Conservation (phyloP, 2,797 vertebrate species). For the Macropodus opercularis region DNA sequence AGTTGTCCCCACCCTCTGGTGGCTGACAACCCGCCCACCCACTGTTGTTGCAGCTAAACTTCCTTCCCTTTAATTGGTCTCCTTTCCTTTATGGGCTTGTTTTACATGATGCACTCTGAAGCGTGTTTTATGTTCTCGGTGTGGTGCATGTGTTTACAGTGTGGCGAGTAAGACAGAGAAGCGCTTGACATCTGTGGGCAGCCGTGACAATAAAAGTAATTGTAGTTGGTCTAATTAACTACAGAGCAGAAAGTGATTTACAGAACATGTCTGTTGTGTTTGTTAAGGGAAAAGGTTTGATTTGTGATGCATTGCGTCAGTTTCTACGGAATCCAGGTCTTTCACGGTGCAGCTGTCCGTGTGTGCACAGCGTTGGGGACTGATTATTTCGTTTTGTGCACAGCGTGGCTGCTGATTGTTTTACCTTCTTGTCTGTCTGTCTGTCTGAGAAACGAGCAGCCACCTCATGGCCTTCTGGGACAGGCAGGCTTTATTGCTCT, state of each 20-base stretch:
- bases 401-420: too few relatives aligned
- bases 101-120: slow-evolving; percentile 4
- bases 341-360: too few relatives aligned
- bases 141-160: slow-evolving; percentile 28
- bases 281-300: neutral
- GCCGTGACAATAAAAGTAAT: slow-evolving; percentile 7
- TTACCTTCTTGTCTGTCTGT: too few relatives aligned
- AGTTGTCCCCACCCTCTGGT: slow-evolving; percentile 39
- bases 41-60: slow-evolving; percentile 28
- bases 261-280: neutral
- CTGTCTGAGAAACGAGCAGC: too few relatives aligned
- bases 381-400: too few relatives aligned
- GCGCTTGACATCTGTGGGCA: slow-evolving; percentile 34
- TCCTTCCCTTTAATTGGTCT: slow-evolving; percentile 45
- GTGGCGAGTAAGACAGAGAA: slow-evolving; percentile 7
- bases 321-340: too few relatives aligned
- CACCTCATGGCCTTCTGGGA: neutral
- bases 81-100: slow-evolving; percentile 29
- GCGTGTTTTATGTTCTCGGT: slow-evolving; percentile 7
- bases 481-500: slow-evolving; percentile 3
- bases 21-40: slow-evolving; percentile 27
- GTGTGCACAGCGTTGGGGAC: too few relatives aligned
- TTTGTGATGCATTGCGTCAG: neutral
- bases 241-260: slow-evolving; percentile 3
- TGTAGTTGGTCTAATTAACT: slow-evolving; percentile 27